phyloP scores from a whole-genome alignment of 2,797 vertebrate species.

The Periophthalmus magnuspinnatus region DNA sequence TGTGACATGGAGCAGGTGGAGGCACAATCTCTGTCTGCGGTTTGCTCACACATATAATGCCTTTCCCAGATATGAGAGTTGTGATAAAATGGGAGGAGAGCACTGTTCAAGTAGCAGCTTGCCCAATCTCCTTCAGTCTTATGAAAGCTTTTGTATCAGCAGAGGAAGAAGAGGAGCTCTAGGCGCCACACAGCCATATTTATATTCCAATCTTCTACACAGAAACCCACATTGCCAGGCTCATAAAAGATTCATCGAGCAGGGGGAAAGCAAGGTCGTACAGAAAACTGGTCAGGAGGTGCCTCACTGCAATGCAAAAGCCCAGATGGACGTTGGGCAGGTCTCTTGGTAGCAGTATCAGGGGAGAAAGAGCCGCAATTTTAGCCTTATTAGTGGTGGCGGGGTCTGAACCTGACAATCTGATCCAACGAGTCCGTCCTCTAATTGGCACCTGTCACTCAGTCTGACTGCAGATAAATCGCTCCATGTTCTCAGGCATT shows the following conservation, averaged over 20 bases:
- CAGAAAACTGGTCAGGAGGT: conserved; percentile 74
- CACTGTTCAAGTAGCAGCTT: conserved; percentile 57
- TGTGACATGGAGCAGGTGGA: conserved; percentile 40
- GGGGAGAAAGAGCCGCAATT: conserved; percentile 37
- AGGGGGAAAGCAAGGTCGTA: conserved; percentile 79
- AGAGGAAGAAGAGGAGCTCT: conserved; percentile 63
- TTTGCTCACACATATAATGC: conserved; percentile 38
- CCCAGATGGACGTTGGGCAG: conserved; percentile 39
- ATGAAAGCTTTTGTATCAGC: conserved; percentile 69
- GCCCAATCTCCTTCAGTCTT: conserved; percentile 63
- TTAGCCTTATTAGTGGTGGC: conserved; percentile 31
- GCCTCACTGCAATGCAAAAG: conserved; percentile 60
- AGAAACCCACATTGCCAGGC: conserved; percentile 77
- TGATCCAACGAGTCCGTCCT: conserved; percentile 26
- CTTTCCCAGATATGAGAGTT: conserved; percentile 33
- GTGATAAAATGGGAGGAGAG: conserved; percentile 48
- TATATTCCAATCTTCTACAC: conserved; percentile 85
- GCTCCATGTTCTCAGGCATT: conserved; percentile 34
- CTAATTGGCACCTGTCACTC: conserved; percentile 53
- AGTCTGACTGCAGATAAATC: conserved; percentile 15
- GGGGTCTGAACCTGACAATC: conserved; percentile 34
- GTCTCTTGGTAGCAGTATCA: conserved; percentile 46
- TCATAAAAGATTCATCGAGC: conserved; percentile 83
- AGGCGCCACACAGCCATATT: conserved; percentile 77
- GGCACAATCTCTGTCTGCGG: conserved; percentile 27